Conservation (phyloP, 2,888 invertebrate species). For the Macrophya annulata region DNA sequence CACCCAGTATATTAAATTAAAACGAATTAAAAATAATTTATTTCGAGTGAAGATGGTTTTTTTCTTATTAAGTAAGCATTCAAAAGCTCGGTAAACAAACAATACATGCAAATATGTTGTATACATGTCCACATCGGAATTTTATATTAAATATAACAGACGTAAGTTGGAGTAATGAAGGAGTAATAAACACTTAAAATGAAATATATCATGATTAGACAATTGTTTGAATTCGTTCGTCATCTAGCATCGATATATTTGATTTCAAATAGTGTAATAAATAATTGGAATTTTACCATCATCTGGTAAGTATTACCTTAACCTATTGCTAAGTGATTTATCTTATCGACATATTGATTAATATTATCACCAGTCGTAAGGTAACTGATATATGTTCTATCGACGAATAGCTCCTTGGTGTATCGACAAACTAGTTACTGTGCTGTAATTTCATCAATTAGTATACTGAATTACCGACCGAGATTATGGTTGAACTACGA, state of each 20-base stretch:
- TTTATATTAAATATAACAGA: not conserved
- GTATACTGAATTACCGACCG: not conserved
- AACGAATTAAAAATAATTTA: too few species aligned
- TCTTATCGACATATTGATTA: not conserved
- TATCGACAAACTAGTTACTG: not conserved
- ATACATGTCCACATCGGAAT: not conserved
- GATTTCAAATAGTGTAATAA: not conserved
- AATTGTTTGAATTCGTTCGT: constrained; percentile 8
- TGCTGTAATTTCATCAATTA: not conserved
- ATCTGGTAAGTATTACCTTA: not conserved
- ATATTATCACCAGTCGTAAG: not conserved
- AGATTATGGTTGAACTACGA: not conserved
- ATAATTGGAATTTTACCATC: not conserved
- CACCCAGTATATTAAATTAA: too few species aligned
- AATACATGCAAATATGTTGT: too few species aligned
- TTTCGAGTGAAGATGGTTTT: too few species aligned
- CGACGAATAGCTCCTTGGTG: too few species aligned
- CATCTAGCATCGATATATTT: not conserved
- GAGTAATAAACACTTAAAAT: not conserved
- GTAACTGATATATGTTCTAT: not conserved
- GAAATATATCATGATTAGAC: constrained; percentile 20
- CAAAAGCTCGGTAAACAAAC: too few species aligned
- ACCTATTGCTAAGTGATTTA: not conserved
- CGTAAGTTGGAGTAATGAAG: not conserved
- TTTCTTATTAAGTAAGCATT: too few species aligned